These are phyloP conservation scores for Ericerus pela DNA, from an alignment of 1,140 invertebrate species.

Conservation along the genomic window DNA sequence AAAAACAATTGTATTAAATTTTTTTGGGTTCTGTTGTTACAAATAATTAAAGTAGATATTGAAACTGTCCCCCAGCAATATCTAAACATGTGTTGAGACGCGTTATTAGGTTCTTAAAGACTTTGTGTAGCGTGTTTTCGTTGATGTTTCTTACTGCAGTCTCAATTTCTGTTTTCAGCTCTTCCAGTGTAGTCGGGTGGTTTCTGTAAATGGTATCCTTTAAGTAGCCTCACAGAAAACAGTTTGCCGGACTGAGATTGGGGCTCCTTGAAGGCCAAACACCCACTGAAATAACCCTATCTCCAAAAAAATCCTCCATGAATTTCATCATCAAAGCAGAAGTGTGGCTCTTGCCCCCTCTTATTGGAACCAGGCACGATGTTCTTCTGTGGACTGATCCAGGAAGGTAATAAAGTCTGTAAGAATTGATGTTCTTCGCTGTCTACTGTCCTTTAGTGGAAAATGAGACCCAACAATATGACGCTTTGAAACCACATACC, in stretches of 20 bases:
- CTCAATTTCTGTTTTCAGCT: not conserved
- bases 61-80: not conserved
- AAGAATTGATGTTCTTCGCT: not conserved
- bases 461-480: not conserved
- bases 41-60: not conserved
- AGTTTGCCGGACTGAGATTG: not conserved
- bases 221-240: not conserved
- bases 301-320: not conserved
- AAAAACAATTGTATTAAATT: not conserved
- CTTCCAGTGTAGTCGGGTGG: not conserved
- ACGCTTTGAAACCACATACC: not conserved
- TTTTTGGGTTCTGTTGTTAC: not conserved
- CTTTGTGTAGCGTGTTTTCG: not conserved
- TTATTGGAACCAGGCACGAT: not conserved
- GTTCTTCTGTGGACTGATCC: not conserved
- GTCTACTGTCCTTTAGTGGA: conserved; percentile 3
- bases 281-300: not conserved
- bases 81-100: not conserved
- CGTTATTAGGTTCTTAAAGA: not conserved
- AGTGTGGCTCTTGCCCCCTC: not conserved
- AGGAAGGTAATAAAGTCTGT: conserved; percentile 5
- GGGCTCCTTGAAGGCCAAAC: not conserved
- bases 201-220: not conserved
- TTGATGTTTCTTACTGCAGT: not conserved
- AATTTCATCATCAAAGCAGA: not conserved